Evolutionary conservation across 1,140 invertebrate species (phyloP).

Genomic region (Seison nebaliae): DNA sequence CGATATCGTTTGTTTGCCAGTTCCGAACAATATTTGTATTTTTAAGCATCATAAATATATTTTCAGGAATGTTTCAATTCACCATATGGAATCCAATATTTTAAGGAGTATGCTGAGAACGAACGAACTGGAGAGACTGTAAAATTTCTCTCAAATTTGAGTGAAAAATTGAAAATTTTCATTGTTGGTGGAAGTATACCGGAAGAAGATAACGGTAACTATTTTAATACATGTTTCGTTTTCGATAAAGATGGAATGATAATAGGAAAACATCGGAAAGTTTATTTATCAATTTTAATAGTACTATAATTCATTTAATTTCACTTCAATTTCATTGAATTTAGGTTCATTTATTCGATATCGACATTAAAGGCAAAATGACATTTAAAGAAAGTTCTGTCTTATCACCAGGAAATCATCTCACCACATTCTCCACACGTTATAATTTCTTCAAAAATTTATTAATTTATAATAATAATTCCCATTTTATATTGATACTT

Average conservation of each 20-base stretch:
- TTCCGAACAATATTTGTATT: constrained; percentile 15
- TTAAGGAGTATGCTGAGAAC: constrained; percentile 53
- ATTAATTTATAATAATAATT: constrained; percentile 2
- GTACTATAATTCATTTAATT: constrained; percentile 2
- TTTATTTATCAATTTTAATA: constrained; percentile 15
- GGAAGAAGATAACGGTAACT: constrained; percentile 37
- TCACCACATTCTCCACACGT: constrained; percentile 44
- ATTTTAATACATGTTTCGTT: constrained; percentile 68
- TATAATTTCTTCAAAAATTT: constrained; percentile 16
- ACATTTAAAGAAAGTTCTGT: constrained; percentile 70
- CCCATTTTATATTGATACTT: constrained; percentile 9
- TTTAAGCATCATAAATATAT: constrained; percentile 7
- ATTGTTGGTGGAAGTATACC: constrained; percentile 63
- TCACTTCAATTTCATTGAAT: constrained; percentile 15
- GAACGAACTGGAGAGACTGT: constrained; percentile 43
- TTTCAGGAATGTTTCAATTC: constrained; percentile 69
- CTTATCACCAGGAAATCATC: constrained; percentile 42
- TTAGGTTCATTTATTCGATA: constrained; percentile 73
- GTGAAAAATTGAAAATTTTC: constrained; percentile 47
- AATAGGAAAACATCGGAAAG: constrained; percentile 32
- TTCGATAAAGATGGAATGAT: constrained; percentile 52
- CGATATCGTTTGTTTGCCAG: constrained; percentile 47
- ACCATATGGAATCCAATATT: constrained; percentile 63
- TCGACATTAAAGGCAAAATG: constrained; percentile 66
- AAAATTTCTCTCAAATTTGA: constrained; percentile 40